phyloP scores from a whole-genome alignment of 1,140 invertebrate species.

The Holotrichia oblita region DNA sequence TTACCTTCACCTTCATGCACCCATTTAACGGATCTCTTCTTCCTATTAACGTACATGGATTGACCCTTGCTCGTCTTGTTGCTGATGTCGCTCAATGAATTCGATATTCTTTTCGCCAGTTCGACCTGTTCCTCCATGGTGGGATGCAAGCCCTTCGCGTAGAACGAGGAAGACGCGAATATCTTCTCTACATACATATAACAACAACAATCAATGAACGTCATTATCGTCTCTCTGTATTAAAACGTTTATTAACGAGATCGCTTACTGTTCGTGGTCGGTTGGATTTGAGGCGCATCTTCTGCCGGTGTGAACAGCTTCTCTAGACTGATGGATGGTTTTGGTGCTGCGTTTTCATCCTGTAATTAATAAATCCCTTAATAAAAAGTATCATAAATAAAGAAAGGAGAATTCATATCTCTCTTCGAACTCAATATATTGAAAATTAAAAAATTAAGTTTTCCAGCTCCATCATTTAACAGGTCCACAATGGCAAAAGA shows the following conservation, averaged over 20 bases:
- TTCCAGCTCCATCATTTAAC: too few species aligned
- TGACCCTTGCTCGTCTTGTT: constrained; percentile 94
- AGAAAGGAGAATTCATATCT: neutral
- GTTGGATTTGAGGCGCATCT: constrained; percentile 64
- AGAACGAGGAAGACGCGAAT: constrained; percentile 94
- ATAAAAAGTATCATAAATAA: too few species aligned
- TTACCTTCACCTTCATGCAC: constrained; percentile 86
- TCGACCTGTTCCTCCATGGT: constrained; percentile 96
- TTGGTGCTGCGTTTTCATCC: constrained; percentile 62
- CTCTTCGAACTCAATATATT: too few species aligned
- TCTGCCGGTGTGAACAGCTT: constrained; percentile 86
- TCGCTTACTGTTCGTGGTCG: constrained; percentile 53
- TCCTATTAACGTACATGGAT: constrained; percentile 94
- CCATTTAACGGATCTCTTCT: constrained; percentile 93
- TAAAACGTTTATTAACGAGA: neutral
- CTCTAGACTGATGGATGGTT: constrained; percentile 76
- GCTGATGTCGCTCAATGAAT: constrained; percentile 90
- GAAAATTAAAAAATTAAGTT: too few species aligned
- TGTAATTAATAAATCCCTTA: too few species aligned
- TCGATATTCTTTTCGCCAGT: constrained; percentile 88
- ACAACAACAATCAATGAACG: neutral
- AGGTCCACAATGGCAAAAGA: too few species aligned
- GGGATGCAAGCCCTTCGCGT: constrained; percentile 85
- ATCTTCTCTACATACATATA: constrained; percentile 80
- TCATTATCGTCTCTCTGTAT: too few species aligned